Base-by-base conservation (phyloP, 2,888 invertebrate species). In the Latheticus oryzae region DNA sequence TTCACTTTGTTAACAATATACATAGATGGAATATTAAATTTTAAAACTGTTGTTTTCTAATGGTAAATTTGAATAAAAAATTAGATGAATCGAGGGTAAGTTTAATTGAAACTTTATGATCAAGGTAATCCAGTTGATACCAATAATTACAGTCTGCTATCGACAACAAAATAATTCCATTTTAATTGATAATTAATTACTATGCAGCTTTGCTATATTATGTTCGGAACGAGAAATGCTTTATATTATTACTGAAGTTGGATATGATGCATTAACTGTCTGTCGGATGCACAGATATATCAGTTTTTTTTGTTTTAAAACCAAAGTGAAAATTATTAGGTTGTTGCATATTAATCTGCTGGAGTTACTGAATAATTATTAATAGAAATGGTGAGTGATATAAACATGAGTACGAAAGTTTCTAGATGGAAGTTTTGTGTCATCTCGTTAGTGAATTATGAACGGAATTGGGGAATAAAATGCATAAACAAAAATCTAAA, bases 101-200 rank as follows among this genome's bases (percentile, higher is more conserved):
- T 47, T 33, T 35, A 47, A 47, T 48, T 48, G 37, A 47, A 48
- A 17, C 35, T 26, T 48, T 15, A 37, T 40, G 38, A 55, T 35
- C 40, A 33, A 55, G 48, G 40, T 23, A 15, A 48, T 48, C 21
- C 23, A 9, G 13, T 48, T 38, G 30, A 40, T 33, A 38, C 40
- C 32, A 50, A 55, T 40, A 55, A 48, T 52, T 47, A 52, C 26
- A 38, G 15, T 45, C 58, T 58, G 58, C 8, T 51, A 52, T 51
- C 43, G 57, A 57, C 58, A 58, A 26, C 48, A 43, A 45, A 47
- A 45, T 52, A 58, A 51, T 47, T 52, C 45, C 38, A 21, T 45
- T 43, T 58, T 52, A 52, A 58, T 58, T 58, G 58, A 52, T 58
- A 58, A 58, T 58, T 58, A 58, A 58, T 58, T 43, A 51, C 35